phyloP scores from a whole-genome alignment of 2,888 invertebrate genomes.

The Esperia sulphurella region DNA sequence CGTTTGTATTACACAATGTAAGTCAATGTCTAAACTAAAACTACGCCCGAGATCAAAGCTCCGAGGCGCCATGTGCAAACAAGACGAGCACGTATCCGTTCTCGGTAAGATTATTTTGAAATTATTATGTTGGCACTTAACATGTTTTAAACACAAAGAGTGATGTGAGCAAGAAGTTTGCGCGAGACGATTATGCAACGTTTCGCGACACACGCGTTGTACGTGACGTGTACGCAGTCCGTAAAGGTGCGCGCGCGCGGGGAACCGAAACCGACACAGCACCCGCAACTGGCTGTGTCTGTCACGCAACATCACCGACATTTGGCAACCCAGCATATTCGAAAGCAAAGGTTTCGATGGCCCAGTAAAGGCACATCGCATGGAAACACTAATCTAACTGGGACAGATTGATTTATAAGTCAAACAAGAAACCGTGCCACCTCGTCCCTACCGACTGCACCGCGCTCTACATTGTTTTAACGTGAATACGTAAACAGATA shows the following conservation, averaged over 20 bases:
- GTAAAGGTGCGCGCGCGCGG: constrained; percentile 21
- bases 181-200: constrained; percentile 49
- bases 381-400: constrained; percentile 66
- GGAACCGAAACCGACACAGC: constrained; percentile 24
- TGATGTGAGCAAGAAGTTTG: constrained; percentile 43
- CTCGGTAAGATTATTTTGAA: constrained; percentile 41
- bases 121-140: constrained; percentile 46
- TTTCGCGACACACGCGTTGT: constrained; percentile 23
- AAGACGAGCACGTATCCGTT: constrained; percentile 18
- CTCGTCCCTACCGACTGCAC: constrained; percentile 64
- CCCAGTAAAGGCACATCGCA: constrained; percentile 47
- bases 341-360: constrained; percentile 62
- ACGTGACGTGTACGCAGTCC: constrained; percentile 28
- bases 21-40: constrained; percentile 7
- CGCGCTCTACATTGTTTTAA: constrained; percentile 61
- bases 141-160: constrained; percentile 63
- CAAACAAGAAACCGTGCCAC: constrained; percentile 72
- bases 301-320: constrained; percentile 26
- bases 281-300: constrained; percentile 15
- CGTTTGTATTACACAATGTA: constrained; percentile 14
- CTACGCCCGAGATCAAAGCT: constrained; percentile 20
- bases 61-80: constrained; percentile 19
- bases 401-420: constrained; percentile 72
- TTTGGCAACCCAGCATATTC: constrained; percentile 58
- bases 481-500: constrained; percentile 64